Percentiles rank a stretch among this genome's conserved stretches.
Conservation (phyloP, 2,113 vertebrate genomes). For the Cryptomyrus ogoouensis region DNA sequence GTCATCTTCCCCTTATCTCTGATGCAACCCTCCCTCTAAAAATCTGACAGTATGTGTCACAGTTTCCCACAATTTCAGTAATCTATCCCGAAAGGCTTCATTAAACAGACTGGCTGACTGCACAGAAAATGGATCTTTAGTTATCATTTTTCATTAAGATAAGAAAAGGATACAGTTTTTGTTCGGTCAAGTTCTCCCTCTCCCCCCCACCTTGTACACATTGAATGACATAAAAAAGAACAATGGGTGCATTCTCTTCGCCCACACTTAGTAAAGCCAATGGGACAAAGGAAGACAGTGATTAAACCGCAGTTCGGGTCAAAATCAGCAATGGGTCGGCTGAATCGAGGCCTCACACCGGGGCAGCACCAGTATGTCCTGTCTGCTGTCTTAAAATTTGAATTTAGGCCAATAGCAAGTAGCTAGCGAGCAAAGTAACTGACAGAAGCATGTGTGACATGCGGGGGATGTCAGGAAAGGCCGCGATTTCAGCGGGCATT, state of each 20-base stretch:
- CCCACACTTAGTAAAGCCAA: not conserved
- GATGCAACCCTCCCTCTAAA: not conserved
- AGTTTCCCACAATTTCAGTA: conserved; percentile 6
- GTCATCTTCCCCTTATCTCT: not conserved
- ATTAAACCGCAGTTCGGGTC: not conserved
- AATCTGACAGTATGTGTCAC: not conserved
- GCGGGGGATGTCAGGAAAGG: not conserved
- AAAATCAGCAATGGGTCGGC: not conserved
- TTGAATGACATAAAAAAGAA: conserved; percentile 7
- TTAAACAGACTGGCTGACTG: conserved; percentile 15
- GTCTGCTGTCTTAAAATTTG: not conserved
- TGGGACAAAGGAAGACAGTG: not conserved
- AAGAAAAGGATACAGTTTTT: conserved; percentile 20
- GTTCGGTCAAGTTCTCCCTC: not conserved
- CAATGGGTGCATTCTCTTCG: conserved; percentile 6
- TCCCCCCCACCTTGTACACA: not conserved
- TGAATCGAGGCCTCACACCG: not conserved
- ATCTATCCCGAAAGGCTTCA: conserved; percentile 13
- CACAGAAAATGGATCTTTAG: not conserved
- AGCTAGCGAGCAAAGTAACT: not conserved
- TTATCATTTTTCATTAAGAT: conserved; percentile 17
- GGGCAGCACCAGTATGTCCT: not conserved
- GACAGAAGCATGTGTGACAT: not conserved
- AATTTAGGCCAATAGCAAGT: not conserved
- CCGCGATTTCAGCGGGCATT: not conserved